A percentile compares a stretch with the other conserved stretches of the same genome.
phyloP scores from a whole-genome alignment of 2,113 vertebrate species.

The Alaudala cheleensis region DNA sequence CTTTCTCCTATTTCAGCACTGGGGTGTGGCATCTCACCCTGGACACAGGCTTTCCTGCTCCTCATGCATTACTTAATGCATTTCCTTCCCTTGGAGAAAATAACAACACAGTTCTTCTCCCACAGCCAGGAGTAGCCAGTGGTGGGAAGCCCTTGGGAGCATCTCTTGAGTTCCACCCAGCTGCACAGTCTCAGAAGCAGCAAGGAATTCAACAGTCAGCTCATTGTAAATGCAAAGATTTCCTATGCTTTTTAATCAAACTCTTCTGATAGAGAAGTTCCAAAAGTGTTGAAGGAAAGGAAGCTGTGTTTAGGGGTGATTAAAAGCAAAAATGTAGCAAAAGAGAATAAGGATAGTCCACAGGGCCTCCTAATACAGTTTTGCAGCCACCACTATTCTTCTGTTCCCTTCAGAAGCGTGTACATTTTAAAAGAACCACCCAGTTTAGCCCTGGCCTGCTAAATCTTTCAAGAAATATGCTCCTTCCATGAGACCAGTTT shows the following conservation, averaged over 20 bases:
- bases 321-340: background rate
- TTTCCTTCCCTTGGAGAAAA: background rate
- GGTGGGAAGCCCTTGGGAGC: background rate
- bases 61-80: accelerated
- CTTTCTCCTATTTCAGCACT: background rate
- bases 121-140: background rate
- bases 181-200: background rate
- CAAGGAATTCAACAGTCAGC: background rate
- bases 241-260: background rate
- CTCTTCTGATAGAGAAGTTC: background rate
- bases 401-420: background rate
- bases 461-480: conserved; percentile 32
- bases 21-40: background rate
- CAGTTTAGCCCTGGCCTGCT: conserved; percentile 19
- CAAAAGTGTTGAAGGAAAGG: background rate
- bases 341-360: background rate
- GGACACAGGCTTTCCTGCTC: background rate
- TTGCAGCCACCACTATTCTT: background rate
- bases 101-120: background rate
- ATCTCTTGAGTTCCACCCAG: background rate
- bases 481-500: background rate
- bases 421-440: background rate
- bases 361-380: background rate
- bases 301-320: background rate
- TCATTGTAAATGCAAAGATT: background rate